A percentile compares a stretch with the other conserved stretches of the same genome.
Conservation (phyloP, 1,140 invertebrate genomes). For the Sycophila sp. region DNA sequence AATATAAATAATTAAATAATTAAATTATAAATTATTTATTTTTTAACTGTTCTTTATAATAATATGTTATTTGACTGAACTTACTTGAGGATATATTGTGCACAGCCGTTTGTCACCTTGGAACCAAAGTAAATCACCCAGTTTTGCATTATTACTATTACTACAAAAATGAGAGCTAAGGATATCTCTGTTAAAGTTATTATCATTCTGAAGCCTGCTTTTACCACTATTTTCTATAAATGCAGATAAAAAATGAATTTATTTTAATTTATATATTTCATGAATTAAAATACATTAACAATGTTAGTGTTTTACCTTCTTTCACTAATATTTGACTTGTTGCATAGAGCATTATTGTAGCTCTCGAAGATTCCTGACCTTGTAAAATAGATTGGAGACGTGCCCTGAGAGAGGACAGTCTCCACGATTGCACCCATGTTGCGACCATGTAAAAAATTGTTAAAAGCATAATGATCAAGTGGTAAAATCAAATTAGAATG, state of each 20-base stretch:
- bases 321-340: conserved; percentile 55
- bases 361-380: conserved; percentile 42
- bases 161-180: conserved; percentile 66
- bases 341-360: conserved; percentile 60
- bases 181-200: conserved; percentile 44
- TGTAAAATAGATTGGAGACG: conserved; percentile 48
- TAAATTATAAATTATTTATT: conserved; percentile 33
- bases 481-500: not conserved
- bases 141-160: conserved; percentile 65
- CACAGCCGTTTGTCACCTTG: conserved; percentile 65
- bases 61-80: conserved; percentile 13
- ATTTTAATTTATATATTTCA: conserved; percentile 10
- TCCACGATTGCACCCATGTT: conserved; percentile 74
- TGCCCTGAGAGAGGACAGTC: conserved; percentile 68
- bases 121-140: conserved; percentile 69
- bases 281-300: not conserved
- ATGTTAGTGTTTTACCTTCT: conserved; percentile 58
- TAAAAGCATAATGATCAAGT: conserved; percentile 66
- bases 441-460: conserved; percentile 76
- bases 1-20: conserved; percentile 46
- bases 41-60: conserved; percentile 29
- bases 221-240: conserved; percentile 49
- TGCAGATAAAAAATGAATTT: conserved; percentile 29
- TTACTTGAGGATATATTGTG: conserved; percentile 66
- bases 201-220: conserved; percentile 37